These are phyloP conservation scores for Umimayanthus kanabou DNA, from an alignment of 92 coral and sea anemone species.

Conservation along the genomic window DNA sequence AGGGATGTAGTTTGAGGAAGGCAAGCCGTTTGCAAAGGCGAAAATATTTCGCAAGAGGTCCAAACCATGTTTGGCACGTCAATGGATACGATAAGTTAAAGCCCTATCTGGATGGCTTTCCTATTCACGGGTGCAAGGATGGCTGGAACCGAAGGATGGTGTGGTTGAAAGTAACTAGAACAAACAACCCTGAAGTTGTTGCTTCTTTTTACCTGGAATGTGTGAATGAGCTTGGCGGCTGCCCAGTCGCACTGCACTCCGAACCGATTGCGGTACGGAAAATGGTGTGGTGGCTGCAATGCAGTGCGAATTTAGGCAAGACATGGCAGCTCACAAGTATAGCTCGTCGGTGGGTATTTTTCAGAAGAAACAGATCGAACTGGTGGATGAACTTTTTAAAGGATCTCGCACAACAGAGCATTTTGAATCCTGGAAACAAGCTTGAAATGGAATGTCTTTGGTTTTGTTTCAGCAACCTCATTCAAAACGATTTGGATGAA, in stretches of 20 bases:
- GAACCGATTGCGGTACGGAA: slow-evolving; percentile 45
- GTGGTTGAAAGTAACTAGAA: slow-evolving; percentile 43
- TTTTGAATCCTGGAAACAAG: slow-evolving; percentile 32
- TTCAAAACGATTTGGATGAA: too few relatives aligned
- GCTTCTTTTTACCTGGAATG: slow-evolving; percentile 32
- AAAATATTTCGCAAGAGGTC: slow-evolving; percentile 7
- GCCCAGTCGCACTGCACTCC: slow-evolving; percentile 44
- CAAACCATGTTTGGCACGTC: slow-evolving; percentile 5
- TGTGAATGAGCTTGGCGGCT: slow-evolving; percentile 42
- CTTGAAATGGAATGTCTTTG: too few relatives aligned
- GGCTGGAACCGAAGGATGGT: slow-evolving; percentile 39
- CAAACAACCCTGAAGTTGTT: slow-evolving; percentile 45
- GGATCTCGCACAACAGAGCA: slow-evolving; percentile 18
- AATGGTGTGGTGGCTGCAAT: slow-evolving; percentile 37
- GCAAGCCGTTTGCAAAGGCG: slow-evolving; percentile 15
- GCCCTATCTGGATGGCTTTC: slow-evolving; percentile 48
- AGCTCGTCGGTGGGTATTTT: slow-evolving; percentile 48
- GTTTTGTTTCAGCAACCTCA: too few relatives aligned
- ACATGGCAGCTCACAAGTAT: slow-evolving; percentile 42
- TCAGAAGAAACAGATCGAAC: slow-evolving; percentile 31
- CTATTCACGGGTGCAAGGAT: slow-evolving; percentile 42
- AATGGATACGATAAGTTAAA: slow-evolving; percentile 25
- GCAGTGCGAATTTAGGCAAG: slow-evolving; percentile 43
- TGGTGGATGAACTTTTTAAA: slow-evolving; percentile 50
- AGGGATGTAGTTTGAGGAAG: slow-evolving; percentile 13